These are phyloP conservation scores for Trachythela sp. DNA, from an alignment of 64 coral and sea anemone genomes.

Conservation along the genomic window DNA sequence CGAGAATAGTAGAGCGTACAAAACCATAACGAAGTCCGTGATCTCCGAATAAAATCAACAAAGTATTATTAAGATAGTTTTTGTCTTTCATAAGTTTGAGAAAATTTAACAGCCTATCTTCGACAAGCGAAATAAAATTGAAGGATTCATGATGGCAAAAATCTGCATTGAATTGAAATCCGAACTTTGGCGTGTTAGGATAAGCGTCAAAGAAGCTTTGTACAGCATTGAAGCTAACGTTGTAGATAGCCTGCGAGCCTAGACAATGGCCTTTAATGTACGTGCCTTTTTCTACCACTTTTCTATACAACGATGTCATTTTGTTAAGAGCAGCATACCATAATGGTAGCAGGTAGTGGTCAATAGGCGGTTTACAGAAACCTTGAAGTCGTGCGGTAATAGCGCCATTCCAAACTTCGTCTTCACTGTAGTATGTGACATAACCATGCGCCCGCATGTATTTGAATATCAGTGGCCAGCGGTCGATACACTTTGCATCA, in stretches of 20 bases:
- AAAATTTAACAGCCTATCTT: neutral
- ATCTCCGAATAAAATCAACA: neutral
- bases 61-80: neutral
- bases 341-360: neutral
- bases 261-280: neutral
- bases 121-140: neutral
- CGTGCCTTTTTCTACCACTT: neutral
- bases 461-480: constrained; percentile 56
- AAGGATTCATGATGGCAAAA: neutral
- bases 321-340: neutral
- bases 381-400: neutral
- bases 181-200: neutral
- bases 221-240: neutral
- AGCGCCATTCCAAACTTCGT: neutral
- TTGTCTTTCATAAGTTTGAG: neutral
- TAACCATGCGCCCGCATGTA: constrained; percentile 61
- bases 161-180: neutral
- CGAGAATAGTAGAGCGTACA: neutral
- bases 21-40: neutral
- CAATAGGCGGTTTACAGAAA: neutral
- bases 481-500: constrained; percentile 18
- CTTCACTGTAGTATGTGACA: constrained; percentile 36
- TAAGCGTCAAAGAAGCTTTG: neutral
- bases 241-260: neutral
- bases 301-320: neutral